A percentile compares a stretch with the other conserved stretches of the same genome.
Conservation (phyloP, 2,113 vertebrate genomes). For the Scalopus aquaticus region DNA sequence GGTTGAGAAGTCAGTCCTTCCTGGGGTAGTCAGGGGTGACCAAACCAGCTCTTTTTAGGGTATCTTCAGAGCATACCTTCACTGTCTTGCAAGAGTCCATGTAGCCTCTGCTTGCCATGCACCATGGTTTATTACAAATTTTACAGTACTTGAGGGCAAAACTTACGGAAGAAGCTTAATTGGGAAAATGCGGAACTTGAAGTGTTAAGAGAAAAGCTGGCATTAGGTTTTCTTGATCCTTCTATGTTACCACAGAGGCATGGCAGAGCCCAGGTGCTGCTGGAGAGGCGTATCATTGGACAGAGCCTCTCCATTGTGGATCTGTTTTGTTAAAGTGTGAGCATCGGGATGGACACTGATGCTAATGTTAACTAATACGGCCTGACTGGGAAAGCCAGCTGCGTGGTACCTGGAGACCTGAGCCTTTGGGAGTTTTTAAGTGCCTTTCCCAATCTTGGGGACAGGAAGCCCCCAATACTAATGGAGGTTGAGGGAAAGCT, state of each 20-base stretch:
- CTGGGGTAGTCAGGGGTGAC: background rate
- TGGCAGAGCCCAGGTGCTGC: background rate
- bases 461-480: background rate
- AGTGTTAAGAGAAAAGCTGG: background rate
- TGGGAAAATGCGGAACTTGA: background rate
- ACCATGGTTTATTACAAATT: background rate
- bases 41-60: background rate
- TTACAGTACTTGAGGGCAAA: background rate
- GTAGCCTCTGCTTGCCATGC: background rate
- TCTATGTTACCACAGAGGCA: background rate
- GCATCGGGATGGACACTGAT: background rate
- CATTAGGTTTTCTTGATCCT: background rate
- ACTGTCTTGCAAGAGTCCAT: background rate
- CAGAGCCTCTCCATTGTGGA: background rate
- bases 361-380: background rate
- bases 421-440: background rate
- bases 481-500: background rate
- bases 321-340: background rate
- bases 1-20: background rate
- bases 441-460: background rate
- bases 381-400: background rate
- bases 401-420: background rate
- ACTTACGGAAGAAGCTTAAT: background rate
- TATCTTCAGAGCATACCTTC: background rate
- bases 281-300: background rate